Evolutionary conservation across 2,888 invertebrate genomes (phyloP).

Genomic region (Temnothorax unifasciatus): DNA sequence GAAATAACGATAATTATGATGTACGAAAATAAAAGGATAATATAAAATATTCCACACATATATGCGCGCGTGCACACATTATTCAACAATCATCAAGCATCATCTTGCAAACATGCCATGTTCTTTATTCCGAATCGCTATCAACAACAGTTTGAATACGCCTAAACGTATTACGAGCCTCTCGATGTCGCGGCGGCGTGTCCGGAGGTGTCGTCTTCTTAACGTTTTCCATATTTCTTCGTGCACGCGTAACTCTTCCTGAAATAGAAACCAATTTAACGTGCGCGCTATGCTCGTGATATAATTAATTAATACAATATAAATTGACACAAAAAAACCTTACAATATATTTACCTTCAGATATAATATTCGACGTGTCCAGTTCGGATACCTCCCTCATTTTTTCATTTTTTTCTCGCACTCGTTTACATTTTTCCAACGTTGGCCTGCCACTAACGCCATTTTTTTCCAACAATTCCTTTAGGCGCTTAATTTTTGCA

Average conservation of each 20-base stretch:
- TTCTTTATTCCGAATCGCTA: conserved; percentile 75
- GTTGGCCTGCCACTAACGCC: conserved; percentile 81
- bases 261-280: conserved; percentile 39
- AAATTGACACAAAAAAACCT: not conserved
- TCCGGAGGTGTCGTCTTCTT: conserved; percentile 45
- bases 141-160: conserved; percentile 74
- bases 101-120: not conserved
- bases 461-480: conserved; percentile 78
- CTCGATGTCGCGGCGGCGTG: conserved; percentile 65
- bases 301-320: conserved; percentile 6
- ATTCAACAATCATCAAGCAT: not conserved
- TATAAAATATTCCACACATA: not conserved
- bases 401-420: conserved; percentile 75
- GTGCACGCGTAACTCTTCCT: conserved; percentile 74
- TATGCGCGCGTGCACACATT: not conserved
- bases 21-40: not conserved
- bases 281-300: not conserved
- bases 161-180: conserved; percentile 66
- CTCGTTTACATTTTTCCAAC: conserved; percentile 80
- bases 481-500: conserved; percentile 75
- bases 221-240: conserved; percentile 57
- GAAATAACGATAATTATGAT: not conserved
- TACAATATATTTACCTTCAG: conserved; percentile 77
- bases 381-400: conserved; percentile 77
- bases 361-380: conserved; percentile 77